Evolutionary conservation across 2,888 invertebrate species (phyloP), one percentile per base, ranked within the genome.

Genomic region (Xylota sylvarum): DNA sequence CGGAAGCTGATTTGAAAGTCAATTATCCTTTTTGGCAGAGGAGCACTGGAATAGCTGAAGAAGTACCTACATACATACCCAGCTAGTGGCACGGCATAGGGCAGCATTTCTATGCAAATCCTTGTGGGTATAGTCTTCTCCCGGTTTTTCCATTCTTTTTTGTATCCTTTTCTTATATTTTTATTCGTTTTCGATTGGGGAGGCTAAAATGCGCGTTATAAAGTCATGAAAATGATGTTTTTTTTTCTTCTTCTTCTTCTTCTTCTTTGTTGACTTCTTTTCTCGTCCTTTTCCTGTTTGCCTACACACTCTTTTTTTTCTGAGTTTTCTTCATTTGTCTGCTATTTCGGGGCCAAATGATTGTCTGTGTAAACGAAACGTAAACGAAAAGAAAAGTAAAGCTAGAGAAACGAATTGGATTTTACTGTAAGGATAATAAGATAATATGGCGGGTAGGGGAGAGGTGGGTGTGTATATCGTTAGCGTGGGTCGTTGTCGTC

Each of bases 1-100:
- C 90, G 91, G 91, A 91, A 91, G 90, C 91, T 91, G 91, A 91
- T 91, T 91, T 91, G 91, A 91, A 91, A 91, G 91, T 91, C 91
- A 91, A 91, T 91, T 91, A 91, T 91, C 90, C 89, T 89, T 89
- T 89, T 76, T 62, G 30, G 19, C 50, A 48, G 27, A 40, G 67
- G 12, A 69, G 32, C 43, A 67, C 35, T 14, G 23, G 17, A 64
- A 27, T 32, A 64, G 65, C 67, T 46, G 19, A 46, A 56, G 35
- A 35, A 77, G 58, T 58, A n/a, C n/a, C n/a, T n/a, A 32, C 30
- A 32, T 7, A 12, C 23, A 23, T 2, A 23, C 23, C 23, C 23
- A 56, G 27, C 37, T 27, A 35, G 46, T 23, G 58, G 35, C 56
- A 72, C 62, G 43, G 40, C 64, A 50, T 37, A 74, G 48, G 55